Conservation (phyloP, 2,888 invertebrate genomes). For the Cantharis flavilabris region DNA sequence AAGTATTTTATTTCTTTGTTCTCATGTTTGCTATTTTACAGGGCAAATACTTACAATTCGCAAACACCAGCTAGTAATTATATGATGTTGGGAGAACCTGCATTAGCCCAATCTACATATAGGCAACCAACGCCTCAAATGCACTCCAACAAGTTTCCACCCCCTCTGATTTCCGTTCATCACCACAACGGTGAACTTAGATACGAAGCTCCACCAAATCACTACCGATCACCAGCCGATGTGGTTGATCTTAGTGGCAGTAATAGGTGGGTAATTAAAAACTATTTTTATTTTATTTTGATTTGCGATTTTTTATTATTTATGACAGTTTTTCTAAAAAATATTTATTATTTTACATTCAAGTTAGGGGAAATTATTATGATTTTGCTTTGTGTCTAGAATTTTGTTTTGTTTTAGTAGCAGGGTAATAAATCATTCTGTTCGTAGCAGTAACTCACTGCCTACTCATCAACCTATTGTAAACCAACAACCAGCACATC, state of each 20-base stretch:
- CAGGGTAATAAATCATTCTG: slow-evolving; percentile 8
- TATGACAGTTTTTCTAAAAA: background rate
- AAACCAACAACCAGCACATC: slow-evolving; percentile 55
- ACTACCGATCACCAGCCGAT: slow-evolving; percentile 27
- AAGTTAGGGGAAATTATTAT: background rate
- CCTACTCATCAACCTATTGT: slow-evolving; percentile 31
- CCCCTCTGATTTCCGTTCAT: slow-evolving; percentile 60
- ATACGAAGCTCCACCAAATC: slow-evolving; percentile 40
- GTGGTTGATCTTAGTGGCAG: slow-evolving; percentile 37
- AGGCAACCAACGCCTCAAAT: slow-evolving; percentile 53
- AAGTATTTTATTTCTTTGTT: background rate
- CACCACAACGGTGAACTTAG: slow-evolving; percentile 53
- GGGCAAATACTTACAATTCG: slow-evolving; percentile 56
- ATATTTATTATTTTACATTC: background rate
- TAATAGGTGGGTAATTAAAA: slow-evolving; percentile 13
- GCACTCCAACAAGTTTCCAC: slow-evolving; percentile 57
- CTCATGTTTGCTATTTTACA: slow-evolving; percentile 44
- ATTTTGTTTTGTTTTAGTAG: background rate
- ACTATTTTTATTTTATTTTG: background rate
- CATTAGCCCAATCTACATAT: slow-evolving; percentile 48
- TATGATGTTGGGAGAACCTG: slow-evolving; percentile 55
- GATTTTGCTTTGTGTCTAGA: slow-evolving; percentile 6
- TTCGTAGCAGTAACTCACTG: slow-evolving; percentile 16
- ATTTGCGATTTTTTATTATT: background rate
- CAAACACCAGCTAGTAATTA: slow-evolving; percentile 48